Evolutionary conservation across 2,797 vertebrate genomes (phyloP), one percentile per base, ranked within the genome.

Genomic region (Darevskia nairensis): DNA sequence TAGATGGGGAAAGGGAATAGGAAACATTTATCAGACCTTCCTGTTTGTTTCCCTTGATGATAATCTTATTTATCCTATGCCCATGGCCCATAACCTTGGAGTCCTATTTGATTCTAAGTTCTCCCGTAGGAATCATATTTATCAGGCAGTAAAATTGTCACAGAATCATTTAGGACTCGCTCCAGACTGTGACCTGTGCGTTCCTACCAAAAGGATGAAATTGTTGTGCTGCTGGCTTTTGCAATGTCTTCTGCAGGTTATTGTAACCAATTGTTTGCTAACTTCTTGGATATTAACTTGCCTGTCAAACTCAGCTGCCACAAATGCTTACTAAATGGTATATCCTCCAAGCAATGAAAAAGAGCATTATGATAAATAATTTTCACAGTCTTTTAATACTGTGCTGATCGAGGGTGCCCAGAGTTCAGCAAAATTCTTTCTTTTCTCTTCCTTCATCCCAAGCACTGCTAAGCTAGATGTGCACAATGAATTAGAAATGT

Each of bases 291-390:
- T 27, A 39, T 75, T 29, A 74, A 61, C 78, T 41, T 68, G 68
- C 6, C 21, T 55, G 8, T n/a, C 13, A 23, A n/a, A 32, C 29
- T 79, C 32, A 61, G 32, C 82, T 55, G 68, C 46, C 69, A 74
- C 50, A 72, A 25, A 55, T 46, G 55, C 50, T 59, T 80, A 59
- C n/a, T 25, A 80, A 64, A 82, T 15, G 29, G 25, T 61, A 61
- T 15, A 41, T 50, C 32, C 27, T 59, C 25, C 46, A 74, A 84
- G 32, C n/a, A 69, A 39, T 61, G 91, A 91, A 94, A 78, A 84
- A 91, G 89, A 75, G 29, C 10, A 46, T 7, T 80, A 11, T 29
- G 39, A 41, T 29, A 77, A 32, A 66, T 23, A 81, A 64, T 25
- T 61, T 32, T 25, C 35, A 66, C 13, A 13, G 23, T 2, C 9